Percentiles rank a stretch among this genome's conserved stretches.
phyloP scores from a whole-genome alignment of 2,888 invertebrate genomes.

The Drosophila cognata region DNA sequence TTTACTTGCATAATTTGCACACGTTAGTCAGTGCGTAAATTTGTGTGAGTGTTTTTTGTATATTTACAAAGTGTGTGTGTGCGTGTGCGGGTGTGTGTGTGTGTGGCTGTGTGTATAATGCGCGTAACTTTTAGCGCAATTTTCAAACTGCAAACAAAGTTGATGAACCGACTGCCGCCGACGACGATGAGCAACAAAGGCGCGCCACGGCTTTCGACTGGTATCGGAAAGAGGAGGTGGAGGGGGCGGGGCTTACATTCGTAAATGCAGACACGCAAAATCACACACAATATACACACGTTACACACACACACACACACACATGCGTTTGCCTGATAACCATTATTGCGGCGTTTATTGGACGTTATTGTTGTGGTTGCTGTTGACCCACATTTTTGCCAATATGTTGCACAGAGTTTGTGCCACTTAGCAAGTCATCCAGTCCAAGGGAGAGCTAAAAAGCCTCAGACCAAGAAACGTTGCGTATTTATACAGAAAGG shows the following conservation, averaged over 20 bases:
- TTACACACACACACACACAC: conserved; percentile 10
- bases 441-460: background rate
- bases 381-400: conserved; percentile 78
- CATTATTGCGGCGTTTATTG: conserved; percentile 75
- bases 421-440: conserved; percentile 35
- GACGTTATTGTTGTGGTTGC: conserved; percentile 69
- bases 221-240: conserved; percentile 4
- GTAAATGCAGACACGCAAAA: conserved; percentile 48
- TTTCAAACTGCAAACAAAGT: conserved; percentile 72
- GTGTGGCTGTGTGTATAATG: conserved; percentile 28
- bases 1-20: conserved; percentile 80
- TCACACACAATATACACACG: background rate
- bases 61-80: background rate
- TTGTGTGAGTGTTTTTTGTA: conserved; percentile 38
- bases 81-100: conserved; percentile 13
- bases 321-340: conserved; percentile 37
- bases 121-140: conserved; percentile 66
- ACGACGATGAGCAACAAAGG: conserved; percentile 52
- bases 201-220: conserved; percentile 58
- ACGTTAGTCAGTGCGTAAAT: conserved; percentile 69
- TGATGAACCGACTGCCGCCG: conserved; percentile 56
- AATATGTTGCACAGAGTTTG: conserved; percentile 68
- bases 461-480: background rate
- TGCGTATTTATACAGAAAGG: conserved; percentile 6
- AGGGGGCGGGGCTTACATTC: conserved; percentile 30